A percentile compares a stretch with the other conserved stretches of the same genome.
Evolutionary conservation across 2,888 invertebrate genomes (phyloP).

Genomic region (Calameuta pallipes): DNA sequence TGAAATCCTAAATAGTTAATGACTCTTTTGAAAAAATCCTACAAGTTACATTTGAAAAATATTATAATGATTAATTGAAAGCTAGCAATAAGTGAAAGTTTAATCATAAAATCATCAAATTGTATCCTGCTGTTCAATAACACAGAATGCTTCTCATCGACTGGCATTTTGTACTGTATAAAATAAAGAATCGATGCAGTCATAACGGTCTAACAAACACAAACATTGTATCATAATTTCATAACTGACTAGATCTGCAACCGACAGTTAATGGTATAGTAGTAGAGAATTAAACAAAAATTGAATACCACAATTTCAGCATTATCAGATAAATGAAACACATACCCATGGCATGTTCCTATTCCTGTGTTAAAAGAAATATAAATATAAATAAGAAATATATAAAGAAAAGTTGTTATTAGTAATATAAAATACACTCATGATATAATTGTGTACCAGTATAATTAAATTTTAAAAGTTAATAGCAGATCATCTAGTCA

Average conservation of each 20-base stretch:
- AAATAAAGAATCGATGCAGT: no score
- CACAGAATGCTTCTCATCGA: no score
- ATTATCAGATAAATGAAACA: background rate
- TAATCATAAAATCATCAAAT: no score
- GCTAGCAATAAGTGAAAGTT: background rate
- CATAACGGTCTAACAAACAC: no score
- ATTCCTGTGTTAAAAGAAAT: background rate
- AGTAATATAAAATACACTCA: background rate
- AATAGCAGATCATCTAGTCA: background rate
- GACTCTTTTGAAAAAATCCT: background rate
- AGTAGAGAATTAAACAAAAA: no score
- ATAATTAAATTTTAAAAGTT: background rate
- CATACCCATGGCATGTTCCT: background rate
- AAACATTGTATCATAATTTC: no score
- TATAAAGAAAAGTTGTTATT: background rate
- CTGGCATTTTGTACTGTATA: no score
- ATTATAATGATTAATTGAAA: background rate
- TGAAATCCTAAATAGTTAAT: background rate
- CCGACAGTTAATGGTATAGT: no score
- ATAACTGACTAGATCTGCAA: no score
- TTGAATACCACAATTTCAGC: no score
- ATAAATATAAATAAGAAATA: no score
- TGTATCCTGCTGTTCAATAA: no score
- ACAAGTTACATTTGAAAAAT: background rate
- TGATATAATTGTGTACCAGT: background rate